Base-by-base conservation (phyloP, 30 jellyfish, hydroid and myxozoan species). In the Sanderia malayensis region DNA sequence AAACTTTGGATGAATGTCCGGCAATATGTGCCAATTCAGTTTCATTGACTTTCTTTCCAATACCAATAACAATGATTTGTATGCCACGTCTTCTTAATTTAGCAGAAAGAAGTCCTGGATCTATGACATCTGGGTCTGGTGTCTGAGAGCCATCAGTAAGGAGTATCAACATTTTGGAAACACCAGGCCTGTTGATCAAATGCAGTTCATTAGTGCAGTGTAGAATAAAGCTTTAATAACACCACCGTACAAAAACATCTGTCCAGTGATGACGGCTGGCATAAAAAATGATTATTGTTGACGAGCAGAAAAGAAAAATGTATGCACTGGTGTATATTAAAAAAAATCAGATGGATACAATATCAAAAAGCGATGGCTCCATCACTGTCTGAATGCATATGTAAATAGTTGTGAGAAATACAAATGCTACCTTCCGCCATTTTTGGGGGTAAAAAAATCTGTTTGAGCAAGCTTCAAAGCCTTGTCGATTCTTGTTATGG, bases 401-500 rank as follows among this genome's bases (percentile, higher is more conserved):
- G n/a, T n/a, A n/a, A n/a, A n/a, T n/a, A n/a, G n/a, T n/a, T n/a
- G n/a, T n/a, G n/a, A n/a, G n/a, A n/a, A n/a, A n/a, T n/a, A n/a
- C n/a, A n/a, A n/a, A n/a, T n/a, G n/a, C 2, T 30, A 49, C 79
- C 95, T 75, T 67, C 81, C 85, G 20, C 95, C 95, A 64, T 85
- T 85, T 19, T 47, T 46, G 9, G 52, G 23, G 11, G 55, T 85
- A 72, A 85, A 85, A 70, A 85, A 44, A 2, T 71, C 77, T 22
- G 75, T 67, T 44, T 69, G 58, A 49, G 88, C 87, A 1, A 86
- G 32, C 2, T 64, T 72, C 34, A 86, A 66, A 24, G 96, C 96
- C 44, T 58, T 70, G 84, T 86, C 96, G 22, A 86, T 86, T 49
- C 96, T 60, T 61, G 96, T 78, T 25, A 84, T 86, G 19, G 82